Evolutionary conservation across 2,888 invertebrate species (phyloP).

Genomic region (Synanthedon andrenaeformis): DNA sequence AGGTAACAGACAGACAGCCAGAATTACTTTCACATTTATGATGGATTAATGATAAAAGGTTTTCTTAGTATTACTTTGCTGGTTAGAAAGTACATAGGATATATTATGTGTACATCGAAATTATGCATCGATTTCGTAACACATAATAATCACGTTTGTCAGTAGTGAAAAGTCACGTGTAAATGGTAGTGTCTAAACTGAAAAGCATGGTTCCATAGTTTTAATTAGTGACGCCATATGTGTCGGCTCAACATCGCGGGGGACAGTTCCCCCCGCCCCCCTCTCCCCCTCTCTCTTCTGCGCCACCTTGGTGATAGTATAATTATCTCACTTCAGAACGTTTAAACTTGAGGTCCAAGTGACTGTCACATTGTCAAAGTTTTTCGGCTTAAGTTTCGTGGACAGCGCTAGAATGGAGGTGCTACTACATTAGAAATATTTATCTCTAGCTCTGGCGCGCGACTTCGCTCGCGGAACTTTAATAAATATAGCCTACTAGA

Average conservation of each 20-base stretch:
- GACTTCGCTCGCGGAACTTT: too few species aligned
- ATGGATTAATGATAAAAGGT: too few species aligned
- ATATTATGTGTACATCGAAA: neutral
- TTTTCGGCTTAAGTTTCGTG: too few species aligned
- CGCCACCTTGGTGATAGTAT: slow-evolving; percentile 54
- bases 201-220: slow-evolving; percentile 18
- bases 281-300: neutral
- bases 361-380: neutral
- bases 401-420: too few species aligned
- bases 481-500: too few species aligned
- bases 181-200: neutral
- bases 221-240: slow-evolving; percentile 64
- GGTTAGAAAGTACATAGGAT: neutral
- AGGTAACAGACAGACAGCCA: too few species aligned
- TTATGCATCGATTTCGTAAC: too few species aligned
- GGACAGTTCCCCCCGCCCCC: slow-evolving; percentile 17
- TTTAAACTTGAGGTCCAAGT: slow-evolving; percentile 15
- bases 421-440: too few species aligned
- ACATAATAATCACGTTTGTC: neutral
- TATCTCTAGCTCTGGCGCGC: too few species aligned
- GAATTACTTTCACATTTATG: too few species aligned
- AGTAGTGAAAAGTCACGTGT: neutral
- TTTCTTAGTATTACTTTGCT: too few species aligned
- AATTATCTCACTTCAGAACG: slow-evolving; percentile 46
- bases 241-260: slow-evolving; percentile 52